These are phyloP conservation scores for Marisa cornuarietis DNA, from an alignment of 1,140 invertebrate species.

Conservation along the genomic window DNA sequence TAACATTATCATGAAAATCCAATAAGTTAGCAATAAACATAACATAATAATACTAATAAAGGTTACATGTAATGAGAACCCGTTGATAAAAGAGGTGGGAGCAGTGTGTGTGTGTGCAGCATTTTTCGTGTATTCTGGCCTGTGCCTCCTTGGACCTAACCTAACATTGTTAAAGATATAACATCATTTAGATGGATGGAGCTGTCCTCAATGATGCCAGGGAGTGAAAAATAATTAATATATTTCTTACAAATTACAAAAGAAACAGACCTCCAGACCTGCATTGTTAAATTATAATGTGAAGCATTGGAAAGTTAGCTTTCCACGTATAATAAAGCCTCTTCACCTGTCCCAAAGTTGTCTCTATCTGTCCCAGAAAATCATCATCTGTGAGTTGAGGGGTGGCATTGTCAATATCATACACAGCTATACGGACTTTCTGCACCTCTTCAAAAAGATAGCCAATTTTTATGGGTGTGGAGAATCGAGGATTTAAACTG, in stretches of 20 bases:
- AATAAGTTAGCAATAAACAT: too few species aligned
- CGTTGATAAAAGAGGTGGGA: neutral
- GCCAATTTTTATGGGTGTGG: conserved; percentile 67
- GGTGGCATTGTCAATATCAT: conserved; percentile 70
- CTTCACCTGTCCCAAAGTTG: conserved; percentile 69
- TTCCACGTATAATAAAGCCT: too few species aligned
- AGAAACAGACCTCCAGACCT: too few species aligned
- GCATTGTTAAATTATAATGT: too few species aligned
- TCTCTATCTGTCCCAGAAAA: conserved; percentile 70
- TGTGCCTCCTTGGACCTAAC: too few species aligned
- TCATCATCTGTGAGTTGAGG: conserved; percentile 69
- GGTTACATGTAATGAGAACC: neutral
- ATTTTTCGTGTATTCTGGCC: neutral
- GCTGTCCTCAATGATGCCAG: neutral
- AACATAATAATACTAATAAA: too few species aligned
- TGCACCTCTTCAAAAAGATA: conserved; percentile 71
- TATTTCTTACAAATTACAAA: too few species aligned
- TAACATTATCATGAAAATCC: too few species aligned
- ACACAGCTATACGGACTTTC: conserved; percentile 68
- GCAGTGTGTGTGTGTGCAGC: neutral
- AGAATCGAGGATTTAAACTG: conserved; percentile 72
- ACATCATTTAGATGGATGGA: neutral
- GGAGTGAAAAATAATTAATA: too few species aligned
- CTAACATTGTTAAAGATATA: too few species aligned
- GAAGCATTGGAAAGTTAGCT: too few species aligned